These are phyloP conservation scores for Blastobasis lacticolella DNA, from an alignment of 2,888 invertebrate genomes.

Conservation along the genomic window DNA sequence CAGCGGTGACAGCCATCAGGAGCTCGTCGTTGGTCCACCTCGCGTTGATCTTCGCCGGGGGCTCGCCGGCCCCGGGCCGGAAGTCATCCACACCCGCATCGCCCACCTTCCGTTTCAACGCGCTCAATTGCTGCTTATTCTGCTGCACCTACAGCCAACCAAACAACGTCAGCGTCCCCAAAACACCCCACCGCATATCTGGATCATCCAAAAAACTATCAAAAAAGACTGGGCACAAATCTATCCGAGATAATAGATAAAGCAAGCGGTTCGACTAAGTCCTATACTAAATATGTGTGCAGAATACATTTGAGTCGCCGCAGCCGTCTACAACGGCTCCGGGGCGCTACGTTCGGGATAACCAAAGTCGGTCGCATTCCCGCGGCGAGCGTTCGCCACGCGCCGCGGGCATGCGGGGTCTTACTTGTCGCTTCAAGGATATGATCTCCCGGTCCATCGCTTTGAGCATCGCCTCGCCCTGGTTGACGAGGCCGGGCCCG, in stretches of 20 bases:
- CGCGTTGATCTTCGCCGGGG: slow-evolving; percentile 83
- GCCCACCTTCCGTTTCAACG: slow-evolving; percentile 85
- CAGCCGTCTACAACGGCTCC: too few species aligned
- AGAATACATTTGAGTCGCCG: slow-evolving; percentile 47
- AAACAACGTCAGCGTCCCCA: too few species aligned
- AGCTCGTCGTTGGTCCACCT: slow-evolving; percentile 96
- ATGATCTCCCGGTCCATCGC: slow-evolving; percentile 95
- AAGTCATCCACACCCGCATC: slow-evolving; percentile 75
- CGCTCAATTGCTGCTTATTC: slow-evolving; percentile 93
- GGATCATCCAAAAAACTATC: slow-evolving; percentile 63
- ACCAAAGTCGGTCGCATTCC: too few species aligned
- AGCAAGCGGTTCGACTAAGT: slow-evolving; percentile 9
- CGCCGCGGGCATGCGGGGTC: slow-evolving; percentile 38
- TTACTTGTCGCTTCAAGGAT: slow-evolving; percentile 96
- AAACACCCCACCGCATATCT: slow-evolving; percentile 48
- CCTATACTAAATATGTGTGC: slow-evolving; percentile 50
- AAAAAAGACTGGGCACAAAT: too few species aligned
- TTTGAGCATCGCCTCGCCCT: slow-evolving; percentile 89
- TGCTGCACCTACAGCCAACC: slow-evolving; percentile 84
- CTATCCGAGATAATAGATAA: slow-evolving; percentile 18
- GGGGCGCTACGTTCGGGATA: too few species aligned
- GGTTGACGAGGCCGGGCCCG: slow-evolving; percentile 70
- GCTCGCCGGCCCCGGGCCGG: slow-evolving; percentile 75
- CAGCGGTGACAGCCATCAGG: slow-evolving; percentile 91
- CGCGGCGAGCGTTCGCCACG: too few species aligned